These are phyloP conservation scores for Nothocercus nigrocapillus DNA, from an alignment of 2,113 vertebrate species.

Conservation along the genomic window DNA sequence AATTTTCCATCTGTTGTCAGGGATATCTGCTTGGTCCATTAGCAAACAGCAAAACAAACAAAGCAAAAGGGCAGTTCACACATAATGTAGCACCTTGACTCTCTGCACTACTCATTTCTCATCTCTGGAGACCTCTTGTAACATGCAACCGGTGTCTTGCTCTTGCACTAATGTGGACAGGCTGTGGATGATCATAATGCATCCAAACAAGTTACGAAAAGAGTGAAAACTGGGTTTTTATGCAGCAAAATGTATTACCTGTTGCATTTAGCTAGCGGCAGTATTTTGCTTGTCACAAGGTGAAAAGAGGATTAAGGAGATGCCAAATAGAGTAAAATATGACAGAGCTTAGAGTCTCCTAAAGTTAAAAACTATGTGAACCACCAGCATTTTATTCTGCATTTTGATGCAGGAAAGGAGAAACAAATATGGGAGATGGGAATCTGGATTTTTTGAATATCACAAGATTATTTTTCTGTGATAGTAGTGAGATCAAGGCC, in stretches of 20 bases:
- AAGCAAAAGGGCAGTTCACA: neutral
- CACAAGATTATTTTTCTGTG: neutral
- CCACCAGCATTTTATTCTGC: neutral
- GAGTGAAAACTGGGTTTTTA: neutral
- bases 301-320: neutral
- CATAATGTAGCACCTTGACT: neutral
- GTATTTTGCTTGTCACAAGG: neutral
- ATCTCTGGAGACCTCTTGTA: neutral
- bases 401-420: neutral
- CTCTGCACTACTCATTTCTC: neutral
- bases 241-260: neutral
- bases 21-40: neutral
- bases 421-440: neutral
- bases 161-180: neutral
- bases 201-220: conserved; percentile 6
- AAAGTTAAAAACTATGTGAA: neutral
- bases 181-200: neutral
- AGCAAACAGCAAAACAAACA: conserved; percentile 1
- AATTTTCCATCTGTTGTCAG: conserved; percentile 55
- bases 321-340: neutral
- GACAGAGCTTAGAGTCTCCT: neutral
- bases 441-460: neutral
- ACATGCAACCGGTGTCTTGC: neutral
- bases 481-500: neutral
- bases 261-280: conserved; percentile 24